phyloP scores from a whole-genome alignment of 2,797 vertebrate species.

The Denticeps clupeoides region DNA sequence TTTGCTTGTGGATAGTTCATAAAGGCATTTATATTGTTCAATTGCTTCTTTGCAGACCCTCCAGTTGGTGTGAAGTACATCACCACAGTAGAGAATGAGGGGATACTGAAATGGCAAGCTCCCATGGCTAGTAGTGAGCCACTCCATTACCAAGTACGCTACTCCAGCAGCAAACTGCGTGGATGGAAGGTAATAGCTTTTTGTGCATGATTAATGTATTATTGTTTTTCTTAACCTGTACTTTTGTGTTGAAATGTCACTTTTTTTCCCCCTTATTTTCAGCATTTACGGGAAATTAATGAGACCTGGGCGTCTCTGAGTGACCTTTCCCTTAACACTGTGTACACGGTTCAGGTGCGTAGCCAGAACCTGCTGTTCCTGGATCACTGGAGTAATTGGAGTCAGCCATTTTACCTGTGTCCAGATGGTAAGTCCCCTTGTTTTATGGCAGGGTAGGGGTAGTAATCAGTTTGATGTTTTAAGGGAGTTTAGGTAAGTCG shows the following conservation, averaged over 20 bases:
- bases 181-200: slow-evolving; percentile 45
- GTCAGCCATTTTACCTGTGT: slow-evolving; percentile 48
- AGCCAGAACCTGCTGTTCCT: slow-evolving; percentile 38
- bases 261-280: slow-evolving; percentile 12
- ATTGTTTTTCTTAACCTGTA: too few species aligned
- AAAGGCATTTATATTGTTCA: too few species aligned
- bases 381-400: slow-evolving; percentile 83
- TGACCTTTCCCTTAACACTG: slow-evolving; percentile 46
- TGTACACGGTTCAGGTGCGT: slow-evolving; percentile 62
- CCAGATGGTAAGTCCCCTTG: slow-evolving; percentile 67
- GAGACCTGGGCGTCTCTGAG: slow-evolving; percentile 46
- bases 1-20: too few species aligned
- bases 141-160: slow-evolving; percentile 69
- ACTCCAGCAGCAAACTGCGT: slow-evolving; percentile 40
- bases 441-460: too few species aligned
- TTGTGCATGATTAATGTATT: background rate
- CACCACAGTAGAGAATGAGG: slow-evolving; percentile 60
- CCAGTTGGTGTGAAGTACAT: slow-evolving; percentile 63
- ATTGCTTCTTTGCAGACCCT: slow-evolving; percentile 48
- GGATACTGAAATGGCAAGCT: slow-evolving; percentile 67
- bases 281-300: slow-evolving; percentile 45
- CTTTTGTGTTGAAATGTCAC: background rate
- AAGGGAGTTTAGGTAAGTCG: too few species aligned
- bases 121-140: slow-evolving; percentile 22
- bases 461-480: too few species aligned